Evolutionary conservation across 2,797 vertebrate species (phyloP), one percentile per base, ranked within the genome.

Genomic region (Ctenopoma multispine): DNA sequence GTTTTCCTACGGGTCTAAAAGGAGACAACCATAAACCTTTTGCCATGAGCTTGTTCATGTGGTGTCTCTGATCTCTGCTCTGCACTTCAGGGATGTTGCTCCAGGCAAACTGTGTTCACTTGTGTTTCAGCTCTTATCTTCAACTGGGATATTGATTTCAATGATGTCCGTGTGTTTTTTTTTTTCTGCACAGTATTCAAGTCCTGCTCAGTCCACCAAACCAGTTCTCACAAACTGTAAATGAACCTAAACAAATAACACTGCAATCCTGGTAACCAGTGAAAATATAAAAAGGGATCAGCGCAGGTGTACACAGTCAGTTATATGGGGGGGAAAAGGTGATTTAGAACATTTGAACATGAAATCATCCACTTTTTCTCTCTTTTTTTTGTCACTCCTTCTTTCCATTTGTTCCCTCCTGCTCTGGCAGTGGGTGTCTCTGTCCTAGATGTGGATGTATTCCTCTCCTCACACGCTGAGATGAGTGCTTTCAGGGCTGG

Each of bases 401-500:
- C 10, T 55, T 69, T 48, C 61, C 49, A 72, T 79, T 73, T 81
- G 72, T 80, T 81, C 75, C 69, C 64, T 65, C 57, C 67, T 69
- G 63, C 66, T 58, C 53, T 18, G 75, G 68, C 75, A 47, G 65
- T 64, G 71, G 84, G 62, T 73, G 80, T 79, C 75, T 74, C 85
- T 91, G 89, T 90, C 82, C 90, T 89, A 83, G 83, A 86, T 90
- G 84, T 81, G 63, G 76, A 77, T 77, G 75, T 85, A 80, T 87
- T 91, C 84, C 80, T 91, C 88, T 85, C 65, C 78, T 85, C 84
- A 87, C 91, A 91, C 80, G 65, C 70, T 34, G 74, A 78, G 82
- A 86, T 87, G 87, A 92, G 91, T 90, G 93, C 89, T 93, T 90
- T 91, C 87, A 89, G 81, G 77, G 75, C 84, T 75, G 75, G 77